These are phyloP conservation scores for Zhengitettix transpicula DNA, from an alignment of 2,888 invertebrate species.

Conservation along the genomic window DNA sequence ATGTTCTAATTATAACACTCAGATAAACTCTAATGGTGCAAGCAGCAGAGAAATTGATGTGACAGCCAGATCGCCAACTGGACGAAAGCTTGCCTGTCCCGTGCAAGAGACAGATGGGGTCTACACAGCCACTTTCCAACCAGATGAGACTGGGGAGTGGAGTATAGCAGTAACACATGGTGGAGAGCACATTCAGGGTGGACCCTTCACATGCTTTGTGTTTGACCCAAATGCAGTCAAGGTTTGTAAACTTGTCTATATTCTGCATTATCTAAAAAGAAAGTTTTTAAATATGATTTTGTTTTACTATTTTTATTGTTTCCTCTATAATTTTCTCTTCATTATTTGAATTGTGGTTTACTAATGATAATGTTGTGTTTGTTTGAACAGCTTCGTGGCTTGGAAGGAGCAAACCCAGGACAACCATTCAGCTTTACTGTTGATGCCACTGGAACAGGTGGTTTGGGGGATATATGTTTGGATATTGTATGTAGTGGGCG, in stretches of 20 bases:
- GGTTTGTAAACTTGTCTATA: constrained; percentile 20
- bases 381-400: constrained; percentile 31
- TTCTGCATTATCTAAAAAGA: too few relatives aligned
- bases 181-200: constrained; percentile 87
- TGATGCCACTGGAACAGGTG: constrained; percentile 60
- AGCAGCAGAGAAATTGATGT: constrained; percentile 71
- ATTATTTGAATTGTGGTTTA: too few relatives aligned
- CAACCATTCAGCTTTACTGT: constrained; percentile 74
- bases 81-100: constrained; percentile 62
- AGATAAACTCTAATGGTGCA: constrained; percentile 42
- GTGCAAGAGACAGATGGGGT: constrained; percentile 76
- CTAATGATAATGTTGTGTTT: too few relatives aligned
- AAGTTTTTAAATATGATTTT: too few relatives aligned
- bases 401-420: constrained; percentile 69
- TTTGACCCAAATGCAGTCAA: constrained; percentile 86
- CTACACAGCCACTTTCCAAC: constrained; percentile 91
- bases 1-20: neutral
- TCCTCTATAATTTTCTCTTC: too few relatives aligned
- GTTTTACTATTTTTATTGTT: too few relatives aligned
- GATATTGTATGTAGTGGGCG: constrained; percentile 82
- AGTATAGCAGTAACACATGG: constrained; percentile 90
- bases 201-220: constrained; percentile 90
- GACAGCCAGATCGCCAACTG: constrained; percentile 81
- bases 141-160: constrained; percentile 95
- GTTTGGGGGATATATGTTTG: constrained; percentile 71